Evolutionary conservation across 2,797 vertebrate genomes (phyloP).

Genomic region (Harpagifer antarcticus): DNA sequence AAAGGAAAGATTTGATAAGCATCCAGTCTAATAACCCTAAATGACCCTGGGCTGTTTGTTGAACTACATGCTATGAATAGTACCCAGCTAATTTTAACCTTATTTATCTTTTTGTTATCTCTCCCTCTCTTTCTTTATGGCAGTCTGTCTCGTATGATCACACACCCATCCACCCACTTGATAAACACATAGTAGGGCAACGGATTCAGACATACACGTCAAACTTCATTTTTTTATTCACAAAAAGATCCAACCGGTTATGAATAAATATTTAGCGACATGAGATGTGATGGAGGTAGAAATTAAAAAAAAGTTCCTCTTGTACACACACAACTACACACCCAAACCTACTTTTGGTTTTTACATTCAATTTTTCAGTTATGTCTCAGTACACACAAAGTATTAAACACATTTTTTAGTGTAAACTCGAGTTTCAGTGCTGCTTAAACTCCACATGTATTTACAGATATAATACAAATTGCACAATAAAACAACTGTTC

Average conservation of each 20-base stretch:
- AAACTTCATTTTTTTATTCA: slow-evolving; percentile 49
- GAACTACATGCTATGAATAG: neutral
- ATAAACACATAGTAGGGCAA: neutral
- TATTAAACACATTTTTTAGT: slow-evolving; percentile 1
- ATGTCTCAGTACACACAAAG: neutral
- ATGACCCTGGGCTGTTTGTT: neutral
- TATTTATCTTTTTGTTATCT: neutral
- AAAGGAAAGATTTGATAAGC: slow-evolving; percentile 3
- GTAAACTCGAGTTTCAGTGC: slow-evolving; percentile 28
- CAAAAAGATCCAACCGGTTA: slow-evolving; percentile 33
- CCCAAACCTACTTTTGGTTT: neutral
- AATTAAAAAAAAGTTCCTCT: slow-evolving; percentile 15
- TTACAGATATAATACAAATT: neutral
- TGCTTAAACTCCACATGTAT: slow-evolving; percentile 5
- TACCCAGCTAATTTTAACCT: neutral
- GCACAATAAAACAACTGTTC: slow-evolving; percentile 1
- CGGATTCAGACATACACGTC: slow-evolving; percentile 5
- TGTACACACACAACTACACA: neutral
- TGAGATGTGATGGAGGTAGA: slow-evolving; percentile 68
- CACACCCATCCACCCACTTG: neutral
- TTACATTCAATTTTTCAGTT: slow-evolving; percentile 2
- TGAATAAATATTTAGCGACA: slow-evolving; percentile 54
- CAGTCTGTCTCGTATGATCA: neutral
- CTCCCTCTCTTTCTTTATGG: neutral
- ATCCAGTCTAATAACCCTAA: neutral